phyloP scores from a whole-genome alignment of 2,797 vertebrate genomes.

The Eutrigla gurnardus region DNA sequence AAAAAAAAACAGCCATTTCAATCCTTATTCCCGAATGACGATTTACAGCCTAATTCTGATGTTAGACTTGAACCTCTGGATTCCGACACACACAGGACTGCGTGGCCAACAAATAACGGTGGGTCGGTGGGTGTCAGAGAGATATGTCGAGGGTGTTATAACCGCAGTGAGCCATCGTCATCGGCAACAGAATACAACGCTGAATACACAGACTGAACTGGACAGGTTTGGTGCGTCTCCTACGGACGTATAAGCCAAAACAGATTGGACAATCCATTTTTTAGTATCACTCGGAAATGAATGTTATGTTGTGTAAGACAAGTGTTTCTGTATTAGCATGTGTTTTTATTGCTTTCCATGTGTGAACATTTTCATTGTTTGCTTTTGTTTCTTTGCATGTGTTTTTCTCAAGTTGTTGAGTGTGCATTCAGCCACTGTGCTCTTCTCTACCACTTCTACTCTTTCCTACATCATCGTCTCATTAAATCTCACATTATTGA shows the following conservation, averaged over 20 bases:
- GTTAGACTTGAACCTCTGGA: slow-evolving; percentile 44
- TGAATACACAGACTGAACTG: slow-evolving; percentile 46
- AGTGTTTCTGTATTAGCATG: not conserved
- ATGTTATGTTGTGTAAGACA: not conserved
- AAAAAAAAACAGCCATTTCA: slow-evolving; percentile 53
- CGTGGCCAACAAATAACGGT: slow-evolving; percentile 39
- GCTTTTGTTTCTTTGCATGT: not conserved
- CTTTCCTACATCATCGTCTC: not conserved
- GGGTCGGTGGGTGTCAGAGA: slow-evolving; percentile 64
- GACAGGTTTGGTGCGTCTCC: too few relatives aligned
- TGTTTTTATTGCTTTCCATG: not conserved
- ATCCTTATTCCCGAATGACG: slow-evolving; percentile 55
- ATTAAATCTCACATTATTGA: too few relatives aligned
- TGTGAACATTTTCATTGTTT: not conserved
- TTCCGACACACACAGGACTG: slow-evolving; percentile 38
- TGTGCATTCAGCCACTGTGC: not conserved
- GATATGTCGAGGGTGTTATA: slow-evolving; percentile 66
- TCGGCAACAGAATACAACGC: slow-evolving; percentile 50
- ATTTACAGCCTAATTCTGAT: slow-evolving; percentile 29
- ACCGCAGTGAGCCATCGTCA: slow-evolving; percentile 74
- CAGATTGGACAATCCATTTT: not conserved
- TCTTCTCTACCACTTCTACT: not conserved
- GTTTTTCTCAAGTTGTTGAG: not conserved
- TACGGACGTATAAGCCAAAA: too few relatives aligned
- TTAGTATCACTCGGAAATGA: not conserved